Evolutionary conservation across 2,113 vertebrate species (phyloP).

Genomic region (Gallinago undulata): DNA sequence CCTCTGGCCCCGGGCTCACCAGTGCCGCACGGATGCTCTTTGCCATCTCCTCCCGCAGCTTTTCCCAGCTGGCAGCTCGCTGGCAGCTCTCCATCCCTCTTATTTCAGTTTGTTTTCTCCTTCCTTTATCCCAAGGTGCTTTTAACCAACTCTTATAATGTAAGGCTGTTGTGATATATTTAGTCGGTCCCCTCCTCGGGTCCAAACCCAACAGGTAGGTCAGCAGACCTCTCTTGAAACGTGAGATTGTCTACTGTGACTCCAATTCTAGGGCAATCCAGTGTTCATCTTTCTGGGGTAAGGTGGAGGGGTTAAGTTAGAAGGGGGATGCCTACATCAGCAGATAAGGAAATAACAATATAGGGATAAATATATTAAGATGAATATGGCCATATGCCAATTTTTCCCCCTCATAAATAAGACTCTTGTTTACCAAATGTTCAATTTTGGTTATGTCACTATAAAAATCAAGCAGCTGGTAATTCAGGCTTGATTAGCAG

Average conservation of each 20-base stretch:
- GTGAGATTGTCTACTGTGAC: neutral
- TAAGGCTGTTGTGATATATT: rapidly evolving
- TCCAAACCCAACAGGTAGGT: neutral
- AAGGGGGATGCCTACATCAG: neutral
- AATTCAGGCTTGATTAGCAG: slow-evolving; percentile 85
- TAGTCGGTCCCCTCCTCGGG: rapidly evolving
- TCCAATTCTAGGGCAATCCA: neutral
- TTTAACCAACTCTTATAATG: neutral
- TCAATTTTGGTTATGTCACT: slow-evolving; percentile 80
- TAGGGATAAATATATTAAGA: slow-evolving; percentile 16
- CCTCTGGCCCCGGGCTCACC: rapidly evolving
- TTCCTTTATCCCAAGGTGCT: neutral
- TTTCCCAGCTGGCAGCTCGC: neutral
- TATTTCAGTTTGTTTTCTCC: neutral
- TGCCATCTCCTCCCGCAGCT: neutral
- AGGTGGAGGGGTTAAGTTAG: neutral
- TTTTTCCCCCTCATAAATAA: slow-evolving; percentile 30
- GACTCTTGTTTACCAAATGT: slow-evolving; percentile 78
- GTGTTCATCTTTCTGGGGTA: neutral
- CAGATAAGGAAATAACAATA: neutral
- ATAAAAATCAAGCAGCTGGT: slow-evolving; percentile 82
- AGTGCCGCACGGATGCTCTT: neutral
- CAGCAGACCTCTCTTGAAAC: neutral
- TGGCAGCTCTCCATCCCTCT: neutral
- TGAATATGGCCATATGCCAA: slow-evolving; percentile 14